Evolutionary conservation across 2,113 vertebrate genomes (phyloP), one percentile per base, ranked within the genome.

Genomic region (Taurulus bubalis): DNA sequence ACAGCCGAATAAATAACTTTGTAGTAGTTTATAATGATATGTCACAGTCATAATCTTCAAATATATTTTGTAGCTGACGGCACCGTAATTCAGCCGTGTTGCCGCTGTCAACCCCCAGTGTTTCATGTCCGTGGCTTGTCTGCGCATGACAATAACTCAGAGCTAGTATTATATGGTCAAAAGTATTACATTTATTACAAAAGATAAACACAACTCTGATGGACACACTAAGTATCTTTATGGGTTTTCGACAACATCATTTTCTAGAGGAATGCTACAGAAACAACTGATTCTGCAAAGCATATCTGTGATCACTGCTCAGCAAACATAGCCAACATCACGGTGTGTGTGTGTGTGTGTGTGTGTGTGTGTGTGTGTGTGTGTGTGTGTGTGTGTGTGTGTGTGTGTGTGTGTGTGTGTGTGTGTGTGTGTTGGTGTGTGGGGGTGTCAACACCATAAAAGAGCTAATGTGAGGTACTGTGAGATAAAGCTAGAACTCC

Each of bases 1-100:
- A 56, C 11, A 71, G 67, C 59, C 8, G 1, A 28, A 59, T 71
- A 76, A 71, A 71, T 64, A 71, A 71, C 58, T 55, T 63, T 68
- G 62, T 36, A 51, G 40, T 68, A 73, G 68, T 73, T 34, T 78
- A 65, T 72, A 24, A 67, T 81, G 8, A 60, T 22, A 69, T 75
- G 53, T 47, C 63, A 40, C 55, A 62, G 34, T 30, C 38, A 47
- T 83, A 38, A 62, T 83, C 55, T 45, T 69, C 18, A 67, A 77
- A 24, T 65, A 15, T 8, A 26, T 65, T 28, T 53, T 49, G 64
- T 60, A 22, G 40, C 26, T 14, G 51, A 60, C 16, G 20, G 59
- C 26, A 36, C 11, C 53, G 62, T 85, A 60, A 32, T 60, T 72
- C 42, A 72, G 24, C 53, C 26, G 8, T 26, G 8, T 15, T 42